These are phyloP conservation scores for Drosophila ohnishii DNA, from an alignment of 1,140 invertebrate genomes.

Conservation along the genomic window DNA sequence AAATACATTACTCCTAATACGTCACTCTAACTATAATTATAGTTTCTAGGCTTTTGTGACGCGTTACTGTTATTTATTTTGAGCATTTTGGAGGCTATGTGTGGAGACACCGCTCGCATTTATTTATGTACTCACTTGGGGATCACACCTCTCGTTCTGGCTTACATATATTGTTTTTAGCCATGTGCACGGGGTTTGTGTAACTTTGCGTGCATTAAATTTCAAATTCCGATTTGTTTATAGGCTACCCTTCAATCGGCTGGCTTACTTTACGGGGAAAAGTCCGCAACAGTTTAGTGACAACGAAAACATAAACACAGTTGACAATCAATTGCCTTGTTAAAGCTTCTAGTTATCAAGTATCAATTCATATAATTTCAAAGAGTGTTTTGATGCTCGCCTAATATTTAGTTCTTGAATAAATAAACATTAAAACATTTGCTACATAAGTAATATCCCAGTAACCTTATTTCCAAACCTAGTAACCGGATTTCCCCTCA, in stretches of 20 bases:
- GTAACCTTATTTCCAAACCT: neutral
- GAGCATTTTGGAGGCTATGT: conserved; percentile 65
- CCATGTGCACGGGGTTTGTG: conserved; percentile 39
- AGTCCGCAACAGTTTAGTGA: neutral
- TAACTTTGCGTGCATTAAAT: conserved; percentile 71
- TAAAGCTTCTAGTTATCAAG: neutral
- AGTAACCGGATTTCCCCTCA: neutral
- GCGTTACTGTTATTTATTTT: conserved; percentile 58
- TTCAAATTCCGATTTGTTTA: conserved; percentile 48
- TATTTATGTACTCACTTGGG: conserved; percentile 23
- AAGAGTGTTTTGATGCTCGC: neutral
- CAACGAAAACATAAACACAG: conserved; percentile 18
- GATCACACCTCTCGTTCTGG: conserved; percentile 14
- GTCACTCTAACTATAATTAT: conserved; percentile 62
- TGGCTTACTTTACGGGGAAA: conserved; percentile 29
- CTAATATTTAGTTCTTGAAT: neutral
- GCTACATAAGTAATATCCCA: neutral
- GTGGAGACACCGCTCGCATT: conserved; percentile 41
- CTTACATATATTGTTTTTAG: conserved; percentile 11
- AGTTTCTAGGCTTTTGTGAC: conserved; percentile 51
- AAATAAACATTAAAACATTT: neutral
- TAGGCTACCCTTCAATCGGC: conserved; percentile 43
- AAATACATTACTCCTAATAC: conserved; percentile 3
- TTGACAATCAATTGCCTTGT: conserved; percentile 9
- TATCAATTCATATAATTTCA: neutral